Evolutionary conservation across 2,888 invertebrate species (phyloP).

Genomic region (Oxycera nigricornis): DNA sequence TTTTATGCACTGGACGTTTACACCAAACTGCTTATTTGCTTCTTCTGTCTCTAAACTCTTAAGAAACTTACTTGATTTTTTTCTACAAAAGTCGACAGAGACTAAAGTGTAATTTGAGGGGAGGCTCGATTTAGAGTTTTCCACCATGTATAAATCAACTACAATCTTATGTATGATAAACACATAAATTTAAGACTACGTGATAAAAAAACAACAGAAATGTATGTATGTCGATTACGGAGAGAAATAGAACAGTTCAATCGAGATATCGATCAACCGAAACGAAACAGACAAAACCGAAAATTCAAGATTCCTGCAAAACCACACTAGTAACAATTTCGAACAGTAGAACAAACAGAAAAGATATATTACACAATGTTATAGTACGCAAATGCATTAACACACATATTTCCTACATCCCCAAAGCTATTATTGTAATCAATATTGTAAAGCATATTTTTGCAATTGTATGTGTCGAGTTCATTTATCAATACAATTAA

Average conservation of each 20-base stretch:
- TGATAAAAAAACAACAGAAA: not conserved
- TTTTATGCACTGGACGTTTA: too few species aligned
- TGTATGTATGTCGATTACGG: not conserved
- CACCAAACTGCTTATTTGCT: too few species aligned
- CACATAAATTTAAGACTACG: not conserved
- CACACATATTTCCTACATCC: not conserved
- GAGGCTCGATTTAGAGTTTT: too few species aligned
- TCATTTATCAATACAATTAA: not conserved
- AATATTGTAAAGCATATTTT: constrained; percentile 22
- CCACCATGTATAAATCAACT: too few species aligned
- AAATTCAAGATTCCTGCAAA: not conserved
- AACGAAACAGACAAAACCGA: not conserved
- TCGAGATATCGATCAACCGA: not conserved
- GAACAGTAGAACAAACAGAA: not conserved
- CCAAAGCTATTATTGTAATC: constrained; percentile 29
- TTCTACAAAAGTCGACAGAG: too few species aligned
- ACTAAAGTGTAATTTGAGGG: too few species aligned
- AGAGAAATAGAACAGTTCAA: not conserved
- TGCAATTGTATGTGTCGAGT: constrained; percentile 1
- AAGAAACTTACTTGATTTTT: too few species aligned
- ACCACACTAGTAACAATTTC: not conserved
- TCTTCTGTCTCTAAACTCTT: too few species aligned
- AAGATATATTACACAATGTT: not conserved
- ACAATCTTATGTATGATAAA: not conserved
- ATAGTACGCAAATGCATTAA: not conserved